Evolutionary conservation across 2,113 vertebrate species (phyloP).

Genomic region (Cephalopterus ornatus): DNA sequence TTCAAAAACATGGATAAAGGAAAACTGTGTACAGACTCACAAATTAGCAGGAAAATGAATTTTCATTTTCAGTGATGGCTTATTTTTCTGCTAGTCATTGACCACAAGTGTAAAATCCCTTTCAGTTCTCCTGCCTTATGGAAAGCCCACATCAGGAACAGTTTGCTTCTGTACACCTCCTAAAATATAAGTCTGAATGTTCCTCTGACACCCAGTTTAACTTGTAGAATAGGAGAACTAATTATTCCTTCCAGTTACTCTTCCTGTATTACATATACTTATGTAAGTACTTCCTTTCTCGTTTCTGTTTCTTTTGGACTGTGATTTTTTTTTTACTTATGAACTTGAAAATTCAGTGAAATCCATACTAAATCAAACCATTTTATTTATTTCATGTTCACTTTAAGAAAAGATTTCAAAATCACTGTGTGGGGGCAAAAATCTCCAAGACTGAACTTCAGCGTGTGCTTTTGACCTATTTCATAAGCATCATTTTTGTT

Average conservation of each 20-base stretch:
- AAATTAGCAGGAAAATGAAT: neutral
- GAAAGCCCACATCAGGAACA: neutral
- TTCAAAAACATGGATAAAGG: neutral
- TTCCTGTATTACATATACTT: neutral
- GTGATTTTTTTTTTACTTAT: neutral
- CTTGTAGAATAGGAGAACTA: neutral
- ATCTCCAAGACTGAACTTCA: neutral
- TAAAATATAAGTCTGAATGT: neutral
- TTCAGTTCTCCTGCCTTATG: neutral
- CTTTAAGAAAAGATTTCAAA: neutral
- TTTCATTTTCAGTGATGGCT: neutral
- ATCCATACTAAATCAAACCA: neutral
- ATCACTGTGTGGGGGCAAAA: neutral
- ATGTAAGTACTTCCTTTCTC: neutral
- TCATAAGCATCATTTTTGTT: neutral
- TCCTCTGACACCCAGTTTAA: neutral
- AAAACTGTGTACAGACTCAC: neutral
- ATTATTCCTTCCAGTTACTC: neutral
- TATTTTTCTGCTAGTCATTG: neutral
- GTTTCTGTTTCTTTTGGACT: neutral
- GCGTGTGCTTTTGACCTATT: neutral
- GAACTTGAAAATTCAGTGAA: neutral
- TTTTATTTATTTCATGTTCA: neutral
- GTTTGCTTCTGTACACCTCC: neutral
- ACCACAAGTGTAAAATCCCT: neutral